Base-by-base conservation (phyloP, 1,140 invertebrate genomes). In the Drosophila lacertosa region DNA sequence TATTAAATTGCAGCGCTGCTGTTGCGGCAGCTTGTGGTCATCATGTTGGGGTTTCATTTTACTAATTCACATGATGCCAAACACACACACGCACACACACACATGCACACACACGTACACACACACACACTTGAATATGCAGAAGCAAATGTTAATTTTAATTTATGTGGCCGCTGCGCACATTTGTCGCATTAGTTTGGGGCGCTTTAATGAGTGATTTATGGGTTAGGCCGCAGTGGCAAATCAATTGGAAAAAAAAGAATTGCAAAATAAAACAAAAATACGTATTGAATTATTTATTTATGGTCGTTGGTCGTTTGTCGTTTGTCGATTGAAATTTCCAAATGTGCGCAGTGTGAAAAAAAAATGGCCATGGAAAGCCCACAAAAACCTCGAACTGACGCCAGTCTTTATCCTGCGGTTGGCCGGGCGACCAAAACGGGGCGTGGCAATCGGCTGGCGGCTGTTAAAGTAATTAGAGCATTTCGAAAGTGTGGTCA, bases 181-280 rank as follows among this genome's bases (percentile, higher is more conserved):
- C 81, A 86, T 86, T 86, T 86, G 81, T 81, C 81, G 81, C 74
- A 81, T 81, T 86, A 74, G 73, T 81, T 86, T 71, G 82, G 77
- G 73, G 62, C 81, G 68, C 77, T 86, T 86, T 88, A 86, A 86
- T 86, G 81, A 86, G 64, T 86, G 81, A 86, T 86, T 86, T 86
- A 86, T 88, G 81, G 81, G 81, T 88, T 62, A 59, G 59, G 65
- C 69, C 63, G 39, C 24, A 54, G 13, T 11, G 35, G 42, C 50
- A 54, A 66, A 63, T 54, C 64, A 68, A 55, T 40, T 40, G 47
- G 26, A 29, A 64, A 51, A 40, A 58, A 60, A 58, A 24, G 26
- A 32, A 62, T n/a, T n/a, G n/a, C n/a, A 32, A 42, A 44, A 47
- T 37, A 53, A 67, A 69, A 60, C 65, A 51, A 55, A 70, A 63